These are phyloP conservation scores for Bellardia pandia DNA, from an alignment of 2,888 invertebrate species.

Conservation along the genomic window DNA sequence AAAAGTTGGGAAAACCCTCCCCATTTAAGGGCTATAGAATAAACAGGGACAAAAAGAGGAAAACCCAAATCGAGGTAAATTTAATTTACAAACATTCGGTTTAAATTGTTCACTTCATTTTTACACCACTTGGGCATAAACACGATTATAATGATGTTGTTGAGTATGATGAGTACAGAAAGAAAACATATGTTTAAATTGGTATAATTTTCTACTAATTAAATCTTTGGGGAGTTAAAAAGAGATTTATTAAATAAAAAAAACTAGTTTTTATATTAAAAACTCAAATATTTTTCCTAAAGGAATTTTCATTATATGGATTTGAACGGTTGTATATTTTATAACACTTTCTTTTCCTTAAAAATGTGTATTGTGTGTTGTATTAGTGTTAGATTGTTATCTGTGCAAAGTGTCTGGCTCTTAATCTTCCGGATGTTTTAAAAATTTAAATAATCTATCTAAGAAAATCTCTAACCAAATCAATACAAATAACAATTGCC, in stretches of 20 bases:
- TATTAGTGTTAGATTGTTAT: conserved; percentile 34
- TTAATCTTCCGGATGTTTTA: conserved; percentile 61
- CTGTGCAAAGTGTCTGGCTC: conserved; percentile 12
- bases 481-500: neutral
- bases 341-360: conserved; percentile 9
- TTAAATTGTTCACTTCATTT: conserved; percentile 65
- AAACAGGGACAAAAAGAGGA: conserved; percentile 22
- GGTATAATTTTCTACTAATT: conserved; percentile 65
- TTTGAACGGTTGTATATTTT: conserved; percentile 49
- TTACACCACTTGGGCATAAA: conserved; percentile 58
- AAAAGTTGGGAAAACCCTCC: conserved; percentile 50
- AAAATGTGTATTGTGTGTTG: neutral
- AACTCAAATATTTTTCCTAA: neutral
- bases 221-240: conserved; percentile 65
- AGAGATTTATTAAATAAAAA: conserved; percentile 46
- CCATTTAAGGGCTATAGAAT: conserved; percentile 22
- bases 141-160: conserved; percentile 35
- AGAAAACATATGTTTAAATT: conserved; percentile 68
- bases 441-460: conserved; percentile 42
- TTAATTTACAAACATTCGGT: conserved; percentile 71
- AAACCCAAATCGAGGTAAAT: conserved; percentile 68
- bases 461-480: conserved; percentile 43
- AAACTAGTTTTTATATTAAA: conserved; percentile 35
- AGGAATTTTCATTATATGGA: conserved; percentile 4
- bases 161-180: conserved; percentile 29